phyloP scores from a whole-genome alignment of 2,888 invertebrate species.

The Diaperis boleti region DNA sequence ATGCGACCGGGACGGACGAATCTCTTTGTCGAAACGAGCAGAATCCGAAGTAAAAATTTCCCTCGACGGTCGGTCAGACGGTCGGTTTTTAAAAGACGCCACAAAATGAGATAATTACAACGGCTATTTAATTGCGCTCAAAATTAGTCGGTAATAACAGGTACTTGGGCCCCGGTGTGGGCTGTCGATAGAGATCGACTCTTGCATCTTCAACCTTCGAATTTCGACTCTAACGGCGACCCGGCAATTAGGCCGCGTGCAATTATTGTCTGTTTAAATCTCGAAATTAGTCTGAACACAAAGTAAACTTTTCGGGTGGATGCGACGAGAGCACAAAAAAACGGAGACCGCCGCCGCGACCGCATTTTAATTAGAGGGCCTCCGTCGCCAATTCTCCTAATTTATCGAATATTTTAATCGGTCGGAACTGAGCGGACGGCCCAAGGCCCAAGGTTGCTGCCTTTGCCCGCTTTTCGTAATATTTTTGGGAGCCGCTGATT shows the following conservation, averaged over 20 bases:
- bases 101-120: slow-evolving; percentile 66
- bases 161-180: slow-evolving; percentile 58
- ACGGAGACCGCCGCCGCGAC: slow-evolving; percentile 26
- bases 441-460: slow-evolving; percentile 29
- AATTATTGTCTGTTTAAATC: slow-evolving; percentile 63
- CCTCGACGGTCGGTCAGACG: slow-evolving; percentile 50
- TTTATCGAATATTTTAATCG: slow-evolving; percentile 50
- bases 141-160: slow-evolving; percentile 66
- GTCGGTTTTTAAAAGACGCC: slow-evolving; percentile 61
- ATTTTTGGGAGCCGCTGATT: slow-evolving; percentile 38
- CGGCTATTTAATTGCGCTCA: slow-evolving; percentile 65
- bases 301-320: slow-evolving; percentile 56
- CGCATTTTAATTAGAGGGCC: slow-evolving; percentile 52
- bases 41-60: slow-evolving; percentile 42
- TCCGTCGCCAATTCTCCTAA: slow-evolving; percentile 51
- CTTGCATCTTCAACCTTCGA: slow-evolving; percentile 48
- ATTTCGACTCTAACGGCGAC: slow-evolving; percentile 47
- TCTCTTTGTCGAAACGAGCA: slow-evolving; percentile 17
- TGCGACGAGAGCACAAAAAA: slow-evolving; percentile 4
- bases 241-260: slow-evolving; percentile 60
- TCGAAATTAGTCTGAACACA: slow-evolving; percentile 60
- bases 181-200: slow-evolving; percentile 50
- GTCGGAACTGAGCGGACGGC: slow-evolving; percentile 35
- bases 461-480: slow-evolving; percentile 31
- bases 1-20: too few species aligned